A percentile compares a stretch with the other conserved stretches of the same genome.
phyloP scores from a whole-genome alignment of 2,888 invertebrate species.

The Eubasilissa splendida region DNA sequence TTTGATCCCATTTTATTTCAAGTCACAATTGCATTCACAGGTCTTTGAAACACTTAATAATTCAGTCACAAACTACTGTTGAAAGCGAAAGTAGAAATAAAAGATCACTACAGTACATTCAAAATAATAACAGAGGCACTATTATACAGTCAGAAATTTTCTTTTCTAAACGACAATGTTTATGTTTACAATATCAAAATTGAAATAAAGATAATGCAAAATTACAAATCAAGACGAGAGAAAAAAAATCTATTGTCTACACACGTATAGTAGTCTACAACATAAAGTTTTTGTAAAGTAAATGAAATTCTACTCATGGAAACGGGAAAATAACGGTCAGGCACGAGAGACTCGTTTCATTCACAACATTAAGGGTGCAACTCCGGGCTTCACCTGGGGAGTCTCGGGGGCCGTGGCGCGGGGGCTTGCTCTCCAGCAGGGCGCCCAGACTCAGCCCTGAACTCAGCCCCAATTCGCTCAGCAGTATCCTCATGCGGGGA shows the following conservation, averaged over 20 bases:
- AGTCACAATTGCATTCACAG: background rate
- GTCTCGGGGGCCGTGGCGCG: constrained; percentile 66
- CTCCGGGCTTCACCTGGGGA: constrained; percentile 54
- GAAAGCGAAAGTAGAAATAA: constrained; percentile 19
- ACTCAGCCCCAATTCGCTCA: constrained; percentile 73
- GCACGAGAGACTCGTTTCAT: constrained; percentile 31
- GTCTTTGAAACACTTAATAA: constrained; percentile 1
- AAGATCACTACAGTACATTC: constrained; percentile 8
- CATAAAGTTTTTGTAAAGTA: background rate
- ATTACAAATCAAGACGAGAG: background rate
- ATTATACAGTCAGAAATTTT: background rate
- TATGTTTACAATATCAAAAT: background rate
- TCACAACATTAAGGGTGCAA: constrained; percentile 29
- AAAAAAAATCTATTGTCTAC: constrained; percentile 20
- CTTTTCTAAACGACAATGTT: background rate
- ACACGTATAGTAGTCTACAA: constrained; percentile 15
- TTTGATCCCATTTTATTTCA: constrained; percentile 49
- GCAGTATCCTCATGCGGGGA: constrained; percentile 74
- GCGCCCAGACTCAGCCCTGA: constrained; percentile 70
- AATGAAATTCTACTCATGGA: constrained; percentile 13
- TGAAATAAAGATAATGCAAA: background rate
- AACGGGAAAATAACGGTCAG: constrained; percentile 5
- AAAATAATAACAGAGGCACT: constrained; percentile 15
- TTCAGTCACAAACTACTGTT: background rate
- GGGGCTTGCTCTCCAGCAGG: constrained; percentile 71